A percentile compares a stretch with the other conserved stretches of the same genome.
Conservation (phyloP, 2,888 invertebrate species). For the Conus canariensis region DNA sequence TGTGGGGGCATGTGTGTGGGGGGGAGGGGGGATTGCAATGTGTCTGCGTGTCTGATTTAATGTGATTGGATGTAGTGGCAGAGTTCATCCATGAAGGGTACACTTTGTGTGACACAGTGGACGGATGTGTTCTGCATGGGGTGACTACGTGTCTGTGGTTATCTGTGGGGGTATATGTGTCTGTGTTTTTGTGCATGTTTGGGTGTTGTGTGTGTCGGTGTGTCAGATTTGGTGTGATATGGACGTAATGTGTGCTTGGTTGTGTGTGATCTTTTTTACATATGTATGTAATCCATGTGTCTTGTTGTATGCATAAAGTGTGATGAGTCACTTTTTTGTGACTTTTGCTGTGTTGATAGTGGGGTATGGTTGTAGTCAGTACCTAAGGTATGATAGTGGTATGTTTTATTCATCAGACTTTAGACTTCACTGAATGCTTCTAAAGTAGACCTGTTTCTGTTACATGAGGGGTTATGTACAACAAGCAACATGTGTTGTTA, state of each 20-base stretch:
- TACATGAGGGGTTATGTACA: neutral
- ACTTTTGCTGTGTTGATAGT: too few relatives aligned
- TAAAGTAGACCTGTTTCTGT: neutral
- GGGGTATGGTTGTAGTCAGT: too few relatives aligned
- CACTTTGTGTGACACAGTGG: neutral
- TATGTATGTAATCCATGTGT: too few relatives aligned
- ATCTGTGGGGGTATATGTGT: neutral
- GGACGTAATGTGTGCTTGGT: slow-evolving; percentile 59
- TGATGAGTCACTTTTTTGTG: too few relatives aligned
- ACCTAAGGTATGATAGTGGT: too few relatives aligned
- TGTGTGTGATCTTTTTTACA: too few relatives aligned
- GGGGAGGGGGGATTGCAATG: neutral
- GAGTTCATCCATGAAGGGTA: slow-evolving; percentile 77
- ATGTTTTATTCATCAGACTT: too few relatives aligned
- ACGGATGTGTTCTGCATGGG: neutral
- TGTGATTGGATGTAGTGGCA: slow-evolving; percentile 61
- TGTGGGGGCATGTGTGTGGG: neutral
- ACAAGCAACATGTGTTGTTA: neutral
- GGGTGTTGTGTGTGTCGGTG: neutral
- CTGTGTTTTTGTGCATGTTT: neutral
- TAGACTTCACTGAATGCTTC: too few relatives aligned
- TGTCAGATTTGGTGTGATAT: neutral
- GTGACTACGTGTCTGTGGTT: neutral
- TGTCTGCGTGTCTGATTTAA: neutral
- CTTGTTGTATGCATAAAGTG: too few relatives aligned